phyloP scores from a whole-genome alignment of 1,140 invertebrate genomes.

The Eciton burchellii region DNA sequence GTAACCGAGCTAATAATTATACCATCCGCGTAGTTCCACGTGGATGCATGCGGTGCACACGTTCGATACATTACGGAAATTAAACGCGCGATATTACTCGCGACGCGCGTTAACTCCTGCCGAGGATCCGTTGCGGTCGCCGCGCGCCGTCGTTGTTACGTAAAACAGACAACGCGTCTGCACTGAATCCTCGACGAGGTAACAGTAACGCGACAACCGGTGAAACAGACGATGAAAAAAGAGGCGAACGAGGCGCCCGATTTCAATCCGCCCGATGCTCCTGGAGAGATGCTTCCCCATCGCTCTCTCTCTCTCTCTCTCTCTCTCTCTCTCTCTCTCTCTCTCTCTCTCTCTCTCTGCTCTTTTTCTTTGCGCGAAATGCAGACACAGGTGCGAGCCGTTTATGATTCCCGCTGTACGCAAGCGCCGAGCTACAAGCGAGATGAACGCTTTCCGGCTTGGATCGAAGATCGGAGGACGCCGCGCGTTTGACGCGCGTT shows the following conservation, averaged over 20 bases:
- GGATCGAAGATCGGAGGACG: not conserved
- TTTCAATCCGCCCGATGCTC: slow-evolving; percentile 41
- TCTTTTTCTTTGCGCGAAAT: not conserved
- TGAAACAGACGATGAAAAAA: too few species aligned
- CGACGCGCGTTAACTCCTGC: not conserved
- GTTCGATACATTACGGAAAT: slow-evolving; percentile 48
- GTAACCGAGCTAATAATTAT: slow-evolving; percentile 41
- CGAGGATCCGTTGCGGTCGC: slow-evolving; percentile 17
- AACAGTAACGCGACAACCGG: not conserved
- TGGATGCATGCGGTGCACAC: slow-evolving; percentile 27
- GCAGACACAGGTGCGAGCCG: not conserved
- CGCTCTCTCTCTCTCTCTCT: too few species aligned
- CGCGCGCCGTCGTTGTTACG: slow-evolving; percentile 25
- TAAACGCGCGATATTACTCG: slow-evolving; percentile 9
- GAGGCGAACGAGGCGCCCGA: not conserved
- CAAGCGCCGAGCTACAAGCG: not conserved
- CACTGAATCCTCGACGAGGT: slow-evolving; percentile 20
- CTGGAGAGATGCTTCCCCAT: not conserved
- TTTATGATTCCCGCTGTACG: not conserved
- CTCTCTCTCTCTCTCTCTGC: too few species aligned
- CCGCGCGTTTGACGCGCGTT: not conserved
- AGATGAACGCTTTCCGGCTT: not conserved
- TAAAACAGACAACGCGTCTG: slow-evolving; percentile 24
- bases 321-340: too few species aligned
- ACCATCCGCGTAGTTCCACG: slow-evolving; percentile 23